phyloP scores from a whole-genome alignment of 2,797 vertebrate genomes.

The Parauchenoglanis punctatus region DNA sequence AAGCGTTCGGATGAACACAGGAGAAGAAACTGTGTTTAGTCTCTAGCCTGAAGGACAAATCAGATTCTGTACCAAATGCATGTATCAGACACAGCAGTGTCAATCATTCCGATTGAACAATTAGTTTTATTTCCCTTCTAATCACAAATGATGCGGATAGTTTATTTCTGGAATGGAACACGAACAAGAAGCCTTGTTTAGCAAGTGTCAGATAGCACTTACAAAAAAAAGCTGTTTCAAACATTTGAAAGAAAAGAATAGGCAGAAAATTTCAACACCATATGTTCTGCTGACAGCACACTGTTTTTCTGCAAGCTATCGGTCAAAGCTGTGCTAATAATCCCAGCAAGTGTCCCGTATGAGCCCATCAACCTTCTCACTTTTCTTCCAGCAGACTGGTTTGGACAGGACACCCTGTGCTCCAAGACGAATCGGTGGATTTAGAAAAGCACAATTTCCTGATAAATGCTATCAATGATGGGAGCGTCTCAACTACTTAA shows the following conservation, averaged over 20 bases:
- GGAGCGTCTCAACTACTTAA: not conserved
- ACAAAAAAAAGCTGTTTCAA: not conserved
- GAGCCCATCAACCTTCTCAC: not conserved
- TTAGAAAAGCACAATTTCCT: not conserved
- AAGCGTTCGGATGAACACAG: not conserved
- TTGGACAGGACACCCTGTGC: not conserved
- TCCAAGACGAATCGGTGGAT: not conserved
- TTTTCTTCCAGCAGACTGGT: not conserved
- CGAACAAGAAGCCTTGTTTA: not conserved
- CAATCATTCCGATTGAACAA: not conserved
- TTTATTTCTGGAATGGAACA: not conserved
- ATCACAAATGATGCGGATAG: too few relatives aligned
- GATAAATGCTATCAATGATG: not conserved
- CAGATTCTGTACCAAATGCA: not conserved
- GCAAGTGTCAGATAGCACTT: not conserved
- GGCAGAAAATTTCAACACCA: conserved; percentile 13
- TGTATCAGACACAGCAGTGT: not conserved
- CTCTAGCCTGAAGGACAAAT: not conserved
- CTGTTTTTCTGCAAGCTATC: conserved; percentile 6
- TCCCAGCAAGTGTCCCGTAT: not conserved
- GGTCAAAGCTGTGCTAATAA: conserved; percentile 21
- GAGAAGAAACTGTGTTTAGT: not conserved
- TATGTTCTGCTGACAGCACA: conserved; percentile 26
- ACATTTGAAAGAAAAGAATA: not conserved
- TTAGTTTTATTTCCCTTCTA: not conserved